Evolutionary conservation across 2,888 invertebrate species (phyloP).

Genomic region (Biston stratarius): DNA sequence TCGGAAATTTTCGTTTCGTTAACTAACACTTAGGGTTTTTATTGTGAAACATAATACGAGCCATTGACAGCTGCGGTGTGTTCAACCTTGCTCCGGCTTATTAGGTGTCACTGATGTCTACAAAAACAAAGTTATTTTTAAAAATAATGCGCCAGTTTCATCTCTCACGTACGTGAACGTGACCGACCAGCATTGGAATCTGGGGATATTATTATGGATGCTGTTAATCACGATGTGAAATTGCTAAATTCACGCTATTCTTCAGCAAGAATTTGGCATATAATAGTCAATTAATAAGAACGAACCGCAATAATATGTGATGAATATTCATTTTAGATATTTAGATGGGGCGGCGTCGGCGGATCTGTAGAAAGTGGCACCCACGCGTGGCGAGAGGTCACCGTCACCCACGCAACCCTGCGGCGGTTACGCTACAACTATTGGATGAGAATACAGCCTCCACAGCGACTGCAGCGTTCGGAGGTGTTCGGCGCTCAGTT

Average conservation of each 20-base stretch:
- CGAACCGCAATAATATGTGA: slow-evolving; percentile 40
- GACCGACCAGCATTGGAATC: slow-evolving; percentile 2
- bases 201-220: slow-evolving; percentile 9
- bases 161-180: slow-evolving; percentile 12
- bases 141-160: slow-evolving; percentile 12
- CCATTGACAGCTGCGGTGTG: slow-evolving; percentile 67
- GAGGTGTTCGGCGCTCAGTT: slow-evolving; percentile 68
- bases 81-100: slow-evolving; percentile 51
- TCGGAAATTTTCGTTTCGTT: slow-evolving; percentile 58
- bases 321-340: slow-evolving; percentile 48
- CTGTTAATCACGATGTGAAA: slow-evolving; percentile 9
- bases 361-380: slow-evolving; percentile 72
- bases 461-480: slow-evolving; percentile 28
- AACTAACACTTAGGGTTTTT: slow-evolving; percentile 56
- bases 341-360: slow-evolving; percentile 58
- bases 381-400: slow-evolving; percentile 81
- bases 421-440: slow-evolving; percentile 45
- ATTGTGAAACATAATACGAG: slow-evolving; percentile 64
- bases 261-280: slow-evolving; percentile 18
- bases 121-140: slow-evolving; percentile 29
- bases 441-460: slow-evolving; percentile 61
- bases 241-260: slow-evolving; percentile 10
- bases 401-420: slow-evolving; percentile 68
- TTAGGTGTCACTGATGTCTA: slow-evolving; percentile 37
- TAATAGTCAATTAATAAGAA: slow-evolving; percentile 35